Evolutionary conservation across 2,888 invertebrate species (phyloP).

Genomic region (Parnassius smintheus): DNA sequence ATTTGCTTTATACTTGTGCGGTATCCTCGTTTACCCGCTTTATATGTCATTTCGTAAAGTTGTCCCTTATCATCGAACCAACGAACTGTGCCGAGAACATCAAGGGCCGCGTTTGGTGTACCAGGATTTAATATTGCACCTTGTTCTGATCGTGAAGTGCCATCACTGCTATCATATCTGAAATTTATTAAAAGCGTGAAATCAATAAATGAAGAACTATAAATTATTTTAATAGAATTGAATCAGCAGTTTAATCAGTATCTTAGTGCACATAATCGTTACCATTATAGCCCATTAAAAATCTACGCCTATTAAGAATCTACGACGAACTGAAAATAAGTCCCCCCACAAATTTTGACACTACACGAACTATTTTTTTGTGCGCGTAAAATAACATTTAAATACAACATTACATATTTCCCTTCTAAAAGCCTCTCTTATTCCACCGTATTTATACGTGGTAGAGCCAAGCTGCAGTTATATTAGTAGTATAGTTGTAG

Average conservation of each 20-base stretch:
- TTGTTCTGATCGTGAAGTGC: constrained; percentile 76
- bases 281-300: too few species aligned
- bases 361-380: too few species aligned
- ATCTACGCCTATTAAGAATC: too few species aligned
- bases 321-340: too few species aligned
- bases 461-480: too few species aligned
- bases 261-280: too few species aligned
- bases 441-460: too few species aligned
- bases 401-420: too few species aligned
- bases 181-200: constrained; percentile 33
- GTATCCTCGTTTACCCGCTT: constrained; percentile 74
- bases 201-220: background rate
- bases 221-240: background rate
- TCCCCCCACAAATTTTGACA: too few species aligned
- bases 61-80: constrained; percentile 75
- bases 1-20: constrained; percentile 70
- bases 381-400: too few species aligned
- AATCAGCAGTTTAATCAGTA: background rate
- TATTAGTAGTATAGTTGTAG: too few species aligned
- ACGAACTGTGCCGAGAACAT: constrained; percentile 68
- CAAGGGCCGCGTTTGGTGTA: constrained; percentile 60
- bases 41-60: constrained; percentile 75
- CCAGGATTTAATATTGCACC: constrained; percentile 62
- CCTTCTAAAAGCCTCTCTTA: too few species aligned
- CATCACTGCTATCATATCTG: constrained; percentile 78